These are phyloP conservation scores for Heliconius charithonia DNA, from an alignment of 2,888 invertebrate species.

Conservation along the genomic window DNA sequence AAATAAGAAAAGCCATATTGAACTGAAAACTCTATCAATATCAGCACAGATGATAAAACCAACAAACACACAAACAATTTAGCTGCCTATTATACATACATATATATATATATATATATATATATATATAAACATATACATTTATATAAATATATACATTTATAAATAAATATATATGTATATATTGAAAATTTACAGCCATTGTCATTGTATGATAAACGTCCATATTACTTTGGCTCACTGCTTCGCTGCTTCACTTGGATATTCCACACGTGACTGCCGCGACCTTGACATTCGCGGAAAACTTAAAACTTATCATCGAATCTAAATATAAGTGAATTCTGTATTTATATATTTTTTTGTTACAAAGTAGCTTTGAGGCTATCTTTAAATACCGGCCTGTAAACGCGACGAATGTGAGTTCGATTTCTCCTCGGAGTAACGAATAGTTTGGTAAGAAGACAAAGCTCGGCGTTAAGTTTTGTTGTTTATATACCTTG, in stretches of 20 bases:
- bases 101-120: neutral
- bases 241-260: slow-evolving; percentile 32
- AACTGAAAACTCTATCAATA: neutral
- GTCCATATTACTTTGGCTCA: slow-evolving; percentile 34
- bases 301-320: slow-evolving; percentile 25
- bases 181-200: slow-evolving; percentile 1
- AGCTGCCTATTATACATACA: neutral
- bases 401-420: neutral
- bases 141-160: too few relatives aligned
- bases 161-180: neutral
- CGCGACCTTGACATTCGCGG: slow-evolving; percentile 44
- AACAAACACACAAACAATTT: neutral
- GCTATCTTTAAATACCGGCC: neutral
- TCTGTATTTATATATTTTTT: neutral
- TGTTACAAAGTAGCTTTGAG: neutral
- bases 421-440: neutral
- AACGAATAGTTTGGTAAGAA: neutral
- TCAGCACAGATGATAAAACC: neutral
- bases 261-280: slow-evolving; percentile 37
- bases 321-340: slow-evolving; percentile 5
- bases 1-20: neutral
- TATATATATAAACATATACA: too few relatives aligned
- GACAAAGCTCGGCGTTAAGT: neutral
- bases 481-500: too few relatives aligned
- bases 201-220: slow-evolving; percentile 22